Base-by-base conservation (phyloP, 2,113 vertebrate genomes). In the Zingel zingel region DNA sequence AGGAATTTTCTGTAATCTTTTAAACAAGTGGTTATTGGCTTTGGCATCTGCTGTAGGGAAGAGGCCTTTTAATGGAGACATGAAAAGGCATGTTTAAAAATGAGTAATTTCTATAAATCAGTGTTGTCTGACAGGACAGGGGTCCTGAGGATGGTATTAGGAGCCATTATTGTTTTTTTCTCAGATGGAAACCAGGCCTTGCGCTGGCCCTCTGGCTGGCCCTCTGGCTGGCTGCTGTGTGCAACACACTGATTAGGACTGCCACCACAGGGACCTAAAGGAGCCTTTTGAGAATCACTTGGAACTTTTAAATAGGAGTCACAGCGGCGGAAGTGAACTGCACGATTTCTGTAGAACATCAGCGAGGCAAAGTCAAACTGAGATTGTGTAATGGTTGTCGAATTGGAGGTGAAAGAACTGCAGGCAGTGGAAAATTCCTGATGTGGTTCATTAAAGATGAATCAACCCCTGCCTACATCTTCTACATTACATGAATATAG, bases 181-280 rank as follows among this genome's bases (percentile, higher is more conserved):
- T 86, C 50, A 79, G 90, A 93, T 92, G 87, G 80, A 90, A 90
- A 82, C 84, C 89, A 93, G 91, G 74, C 88, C 54, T 82, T 45
- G 18, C 50, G 53, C 45, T 66, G 27, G 50, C 70, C 72, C 73
- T 77, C 23, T 71, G 76, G 53, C 45, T 66, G 27, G 50, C 70
- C 72, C 73, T 77, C 23, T 71, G 76, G 77, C 78, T 80, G 73
- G 56, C 27, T 76, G 65, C 71, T 86, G 25, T 78, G 73, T 84
- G 72, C 69, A 84, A 21, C 56, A 79, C 67, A 14, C 78, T 90
- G 87, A 92, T 93, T 89, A 80, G 47, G 58, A 47, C 56, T 80
- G 85, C 90, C 88, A 89, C 81, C 64, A 79, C 77, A 77, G 70
- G 16, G 84, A 86, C 76, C 74, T 77, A 27, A 58, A 62, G 79